Base-by-base conservation (phyloP, 2,888 invertebrate genomes). In the Drosophila pseudotalamancana region DNA sequence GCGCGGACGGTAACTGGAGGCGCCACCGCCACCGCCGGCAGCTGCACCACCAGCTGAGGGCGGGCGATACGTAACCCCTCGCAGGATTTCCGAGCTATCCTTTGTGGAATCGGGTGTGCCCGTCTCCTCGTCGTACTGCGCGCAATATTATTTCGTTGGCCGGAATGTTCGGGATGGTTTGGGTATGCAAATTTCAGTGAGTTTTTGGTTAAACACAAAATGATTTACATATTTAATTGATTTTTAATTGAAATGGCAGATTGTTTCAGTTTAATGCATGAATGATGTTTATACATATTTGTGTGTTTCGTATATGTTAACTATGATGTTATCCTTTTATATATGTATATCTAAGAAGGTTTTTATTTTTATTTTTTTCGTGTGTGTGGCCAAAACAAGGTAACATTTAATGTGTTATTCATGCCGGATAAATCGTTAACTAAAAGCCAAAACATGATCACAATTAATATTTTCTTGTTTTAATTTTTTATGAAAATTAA, bases 31-130 rank as follows among this genome's bases (percentile, higher is more conserved):
- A 63, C 75, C 76, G 49, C 64, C 64, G 45, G 76, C 74, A 62
- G 77, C 76, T 45, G 65, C 65, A 39, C 80, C 77, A 53, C 79
- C 77, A 55, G 87, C 62, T 23, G 90, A 78, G 37, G 91, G 90
- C 77, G 94, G 93, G 88, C 94, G 94, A 92, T 95, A 95, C 86
- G 94, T 94, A 79, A 94, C 94, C 91, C 95, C 90, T 49, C 90
- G 90, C 70, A 91, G 88, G 78, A 88, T 90, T 78, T 91, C 91
- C 72, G 81, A 88, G 86, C 90, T 95, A 92, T 93, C 93, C 89
- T 92, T 92, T 79, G 92, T 92, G 81, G 92, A 92, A 64, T 92
- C 92, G 75, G 92, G 92, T 75, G 92, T 92, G 79, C 92, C 93
- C 86, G 92, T 92, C 78, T 93, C 93, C 91, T 91, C 91, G 79